Evolutionary conservation across 2,888 invertebrate species (phyloP), one percentile per base, ranked within the genome.

Genomic region (Plebejus anna): DNA sequence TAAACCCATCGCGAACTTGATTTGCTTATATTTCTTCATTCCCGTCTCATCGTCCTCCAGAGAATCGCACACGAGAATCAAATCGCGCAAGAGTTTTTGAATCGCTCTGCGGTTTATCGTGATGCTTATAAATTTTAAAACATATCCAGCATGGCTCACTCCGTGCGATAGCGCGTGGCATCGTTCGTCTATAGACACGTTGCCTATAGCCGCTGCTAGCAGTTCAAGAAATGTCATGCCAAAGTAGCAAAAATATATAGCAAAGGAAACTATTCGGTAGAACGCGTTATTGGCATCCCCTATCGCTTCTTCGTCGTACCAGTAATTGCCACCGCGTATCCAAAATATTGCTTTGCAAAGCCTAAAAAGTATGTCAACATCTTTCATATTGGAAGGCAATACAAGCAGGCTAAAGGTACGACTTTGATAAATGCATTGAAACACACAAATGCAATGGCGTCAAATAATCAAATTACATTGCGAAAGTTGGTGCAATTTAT

Each of bases 251-350:
- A 84, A 82, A 79, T 89, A 86, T 78, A 90, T 79, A 59, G 84
- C 66, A 72, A 78, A 78, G 75, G 80, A 85, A 77, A 84, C 87
- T 51, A 84, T 73, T 81, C 82, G 87, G 81, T 92, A 93, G 72
- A 82, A 79, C 73, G 88, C 75, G 76, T 80, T 86, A 76, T 80
- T 83, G 79, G 91, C 91, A 76, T 91, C 80, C 32, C 88, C 86
- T 79, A 89, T 83, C 77, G 80, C 82, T 1, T 82, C 83, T 66
- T 87, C 83, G 81, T 90, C 85, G 76, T 85, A 89, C 93, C 93
- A 93, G 80, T 90, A 90, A 81, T 92, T 88, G 4, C 92, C 92
- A 36, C 86, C 83, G n/a, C 93, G 92, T 16, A 87, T 81, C 72
- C 85, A 78, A 81, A 84, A 92, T 80, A 91, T 88, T 78, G 83